Percentiles rank a stretch among this genome's conserved stretches.
These are phyloP conservation scores for Halcyon malimbica DNA, from an alignment of 2,113 vertebrate genomes.

Conservation along the genomic window DNA sequence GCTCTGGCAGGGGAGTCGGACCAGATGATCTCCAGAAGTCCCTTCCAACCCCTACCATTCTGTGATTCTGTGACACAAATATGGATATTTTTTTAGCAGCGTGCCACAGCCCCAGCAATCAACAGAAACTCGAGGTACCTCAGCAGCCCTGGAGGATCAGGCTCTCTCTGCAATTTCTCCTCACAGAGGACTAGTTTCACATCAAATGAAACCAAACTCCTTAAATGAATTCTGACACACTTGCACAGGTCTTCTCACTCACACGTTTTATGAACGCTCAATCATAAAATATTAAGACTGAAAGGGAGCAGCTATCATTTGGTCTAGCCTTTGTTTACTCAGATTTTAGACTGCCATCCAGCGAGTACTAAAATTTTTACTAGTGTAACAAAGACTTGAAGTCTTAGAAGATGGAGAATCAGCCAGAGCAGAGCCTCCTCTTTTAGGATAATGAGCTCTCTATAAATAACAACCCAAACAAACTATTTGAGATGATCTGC, in stretches of 20 bases:
- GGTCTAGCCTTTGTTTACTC: not conserved
- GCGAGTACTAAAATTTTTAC: not conserved
- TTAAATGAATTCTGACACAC: not conserved
- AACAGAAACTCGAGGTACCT: not conserved
- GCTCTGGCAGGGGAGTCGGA: too few relatives aligned
- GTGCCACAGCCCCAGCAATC: not conserved
- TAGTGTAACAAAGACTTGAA: not conserved
- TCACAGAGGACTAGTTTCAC: not conserved
- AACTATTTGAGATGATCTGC: not conserved
- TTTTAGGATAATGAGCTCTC: not conserved
- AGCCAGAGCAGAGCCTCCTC: not conserved
- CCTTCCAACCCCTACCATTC: too few relatives aligned
- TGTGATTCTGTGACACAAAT: not conserved
- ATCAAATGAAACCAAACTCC: not conserved
- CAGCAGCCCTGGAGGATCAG: not conserved
- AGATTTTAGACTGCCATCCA: not conserved
- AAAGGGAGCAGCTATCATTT: not conserved
- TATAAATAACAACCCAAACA: too few relatives aligned
- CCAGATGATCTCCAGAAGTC: too few relatives aligned
- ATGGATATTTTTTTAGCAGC: not conserved
- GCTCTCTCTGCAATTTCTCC: not conserved
- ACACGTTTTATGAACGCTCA: not conserved
- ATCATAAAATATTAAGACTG: not conserved
- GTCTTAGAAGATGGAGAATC: not conserved
- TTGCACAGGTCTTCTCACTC: not conserved